Evolutionary conservation across 2,113 vertebrate species (phyloP), one percentile per base, ranked within the genome.

Genomic region (Alligator mississippiensis): DNA sequence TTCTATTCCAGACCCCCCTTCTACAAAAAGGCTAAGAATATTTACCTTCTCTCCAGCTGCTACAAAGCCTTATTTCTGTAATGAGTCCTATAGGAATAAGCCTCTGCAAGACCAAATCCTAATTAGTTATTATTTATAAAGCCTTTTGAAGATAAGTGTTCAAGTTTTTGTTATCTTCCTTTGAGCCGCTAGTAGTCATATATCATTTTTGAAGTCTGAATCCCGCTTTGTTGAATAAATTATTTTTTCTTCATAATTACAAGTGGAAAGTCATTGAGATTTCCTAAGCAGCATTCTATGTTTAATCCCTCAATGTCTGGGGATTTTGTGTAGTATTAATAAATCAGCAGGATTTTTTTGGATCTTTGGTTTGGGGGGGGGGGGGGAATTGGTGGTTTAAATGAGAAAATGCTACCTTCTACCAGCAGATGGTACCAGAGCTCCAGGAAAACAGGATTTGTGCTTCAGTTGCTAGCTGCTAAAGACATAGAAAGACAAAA

Each of bases 361-460:
- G 47, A 47, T 47, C 47, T 47, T 47, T 47, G 47, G 8, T 47
- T 47, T 4, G 38, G 38, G 38, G 38, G 38, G 47, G 47, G 47
- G 47, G 47, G 47, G 24, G 25, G 15, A 9, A 28, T 2, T 6
- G 15, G 0, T 1, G 1, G n/a, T 21, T 85, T 57, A 3, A 1
- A 6, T 0, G 1, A 10, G 75, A 68, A 79, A 93, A 54, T 1
- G 47, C 17, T 80, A 5, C 1, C 4, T 47, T 4, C 55, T 19
- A 64, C 82, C 96, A 93, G n/a, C 1, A 96, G 96, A 90, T 97
- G 95, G 95, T 59, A 87, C 22, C 24, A 15, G 38, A 93, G 68
- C 30, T n/a, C 80, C 72, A 92, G 30, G 81, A 94, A 96, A 72
- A 0, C 0, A 3, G 6, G 1, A 5, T 66, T 4, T 15, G 5